These are phyloP conservation scores for Drosophila subsilvestris DNA, from an alignment of 2,888 invertebrate genomes.

Conservation along the genomic window DNA sequence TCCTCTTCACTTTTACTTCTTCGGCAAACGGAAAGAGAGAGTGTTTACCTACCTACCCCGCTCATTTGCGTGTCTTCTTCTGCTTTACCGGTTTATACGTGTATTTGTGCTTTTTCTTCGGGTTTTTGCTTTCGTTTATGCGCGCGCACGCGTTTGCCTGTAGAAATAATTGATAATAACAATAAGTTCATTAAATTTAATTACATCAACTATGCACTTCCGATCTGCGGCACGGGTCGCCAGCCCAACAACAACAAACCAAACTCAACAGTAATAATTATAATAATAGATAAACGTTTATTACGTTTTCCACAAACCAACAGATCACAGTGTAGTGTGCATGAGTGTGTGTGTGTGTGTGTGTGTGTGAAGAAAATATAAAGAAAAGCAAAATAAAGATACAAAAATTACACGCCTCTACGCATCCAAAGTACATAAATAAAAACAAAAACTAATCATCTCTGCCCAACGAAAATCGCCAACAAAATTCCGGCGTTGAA, in stretches of 20 bases:
- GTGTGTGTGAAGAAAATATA: constrained; percentile 41
- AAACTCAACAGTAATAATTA: constrained; percentile 1
- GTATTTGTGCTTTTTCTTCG: constrained; percentile 34
- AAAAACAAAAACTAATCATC: constrained; percentile 53
- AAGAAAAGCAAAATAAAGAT: constrained; percentile 40
- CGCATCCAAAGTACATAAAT: constrained; percentile 46
- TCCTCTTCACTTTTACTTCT: constrained; percentile 77
- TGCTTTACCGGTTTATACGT: constrained; percentile 67
- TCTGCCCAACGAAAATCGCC: constrained; percentile 20
- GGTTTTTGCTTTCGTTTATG: constrained; percentile 45
- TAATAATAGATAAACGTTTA: constrained; percentile 30
- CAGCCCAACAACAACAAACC: constrained; percentile 16
- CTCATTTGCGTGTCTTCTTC: constrained; percentile 71
- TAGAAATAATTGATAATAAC: constrained; percentile 41
- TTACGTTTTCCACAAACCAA: constrained; percentile 31
- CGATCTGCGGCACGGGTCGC: constrained; percentile 55
- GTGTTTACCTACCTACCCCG: constrained; percentile 59
- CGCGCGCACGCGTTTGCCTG: constrained; percentile 48
- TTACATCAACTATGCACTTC: constrained; percentile 68
- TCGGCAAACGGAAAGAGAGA: constrained; percentile 77
- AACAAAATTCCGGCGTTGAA: constrained; percentile 39
- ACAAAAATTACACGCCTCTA: constrained; percentile 46
- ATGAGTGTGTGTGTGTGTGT: constrained; percentile 26
- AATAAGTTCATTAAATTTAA: constrained; percentile 75
- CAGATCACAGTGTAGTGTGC: constrained; percentile 28